Evolutionary conservation across 2,888 invertebrate genomes (phyloP).

Genomic region (Drosophila buzzatii): DNA sequence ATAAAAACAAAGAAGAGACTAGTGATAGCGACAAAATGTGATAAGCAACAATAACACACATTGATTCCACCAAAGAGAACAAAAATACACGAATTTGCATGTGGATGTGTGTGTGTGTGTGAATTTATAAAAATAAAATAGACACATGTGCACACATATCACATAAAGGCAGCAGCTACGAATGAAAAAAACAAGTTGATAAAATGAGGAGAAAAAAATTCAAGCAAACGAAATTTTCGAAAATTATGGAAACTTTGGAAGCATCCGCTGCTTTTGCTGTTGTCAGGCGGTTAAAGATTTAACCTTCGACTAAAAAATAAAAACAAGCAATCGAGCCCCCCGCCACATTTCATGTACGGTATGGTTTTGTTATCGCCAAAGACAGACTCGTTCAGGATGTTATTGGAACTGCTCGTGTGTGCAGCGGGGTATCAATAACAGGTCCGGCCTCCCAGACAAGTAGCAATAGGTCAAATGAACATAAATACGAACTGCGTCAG

Average conservation of each 20-base stretch:
- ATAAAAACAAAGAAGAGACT: conserved; percentile 28
- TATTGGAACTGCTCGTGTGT: conserved; percentile 15
- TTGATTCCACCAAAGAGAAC: conserved; percentile 58
- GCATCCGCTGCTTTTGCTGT: conserved; percentile 19
- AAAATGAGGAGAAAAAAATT: conserved; percentile 35
- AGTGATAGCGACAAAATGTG: conserved; percentile 50
- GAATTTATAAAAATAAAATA: conserved; percentile 64
- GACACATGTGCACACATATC: conserved; percentile 56
- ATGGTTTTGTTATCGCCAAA: conserved; percentile 44
- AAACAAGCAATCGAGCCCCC: conserved; percentile 49
- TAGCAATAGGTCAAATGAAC: conserved; percentile 58
- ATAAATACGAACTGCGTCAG: conserved; percentile 8
- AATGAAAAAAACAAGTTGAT: conserved; percentile 65
- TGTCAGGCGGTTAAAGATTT: conserved; percentile 37
- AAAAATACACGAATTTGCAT: conserved; percentile 4
- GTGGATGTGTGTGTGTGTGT: conserved; percentile 9
- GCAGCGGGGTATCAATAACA: conserved; percentile 11
- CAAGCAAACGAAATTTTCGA: conserved; percentile 30
- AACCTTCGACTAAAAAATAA: conserved; percentile 43
- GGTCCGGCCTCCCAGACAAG: conserved; percentile 52
- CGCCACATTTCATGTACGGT: conserved; percentile 5
- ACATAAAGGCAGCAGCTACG: conserved; percentile 11
- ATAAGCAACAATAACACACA: conserved; percentile 40
- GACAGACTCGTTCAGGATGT: conserved; percentile 43
- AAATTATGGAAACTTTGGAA: conserved; percentile 41